Percentiles rank a stretch among this genome's conserved stretches.
These are phyloP conservation scores for Diplosoma virens DNA, from an alignment of 23 tunicate species.

Conservation along the genomic window DNA sequence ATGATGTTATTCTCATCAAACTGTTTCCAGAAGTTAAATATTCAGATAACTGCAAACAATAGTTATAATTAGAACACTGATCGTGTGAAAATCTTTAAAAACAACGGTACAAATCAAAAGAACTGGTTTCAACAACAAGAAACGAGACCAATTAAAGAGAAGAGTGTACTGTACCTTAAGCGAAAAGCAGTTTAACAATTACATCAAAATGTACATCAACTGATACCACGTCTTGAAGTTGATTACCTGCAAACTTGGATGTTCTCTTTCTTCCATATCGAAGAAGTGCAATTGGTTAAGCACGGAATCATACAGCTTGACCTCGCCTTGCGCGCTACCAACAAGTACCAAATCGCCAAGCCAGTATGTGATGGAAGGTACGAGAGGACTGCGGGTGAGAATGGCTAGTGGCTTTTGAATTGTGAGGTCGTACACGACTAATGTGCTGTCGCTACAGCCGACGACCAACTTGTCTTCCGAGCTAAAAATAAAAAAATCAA, in stretches of 20 bases:
- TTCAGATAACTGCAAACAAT: constrained; percentile 47
- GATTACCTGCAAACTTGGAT: constrained; percentile 19
- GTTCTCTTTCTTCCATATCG: constrained; percentile 34
- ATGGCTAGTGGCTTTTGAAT: constrained; percentile 44
- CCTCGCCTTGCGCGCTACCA: constrained; percentile 81
- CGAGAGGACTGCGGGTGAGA: constrained; percentile 28
- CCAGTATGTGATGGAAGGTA: constrained; percentile 60
- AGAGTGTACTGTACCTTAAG: too few relatives aligned
- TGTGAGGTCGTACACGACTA: constrained; percentile 47
- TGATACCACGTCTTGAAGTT: too few relatives aligned
- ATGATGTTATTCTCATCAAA: constrained; percentile 28
- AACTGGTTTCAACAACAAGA: too few relatives aligned
- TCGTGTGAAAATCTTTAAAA: too few relatives aligned
- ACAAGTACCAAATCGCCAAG: constrained; percentile 50
- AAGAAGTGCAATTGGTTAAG: constrained; percentile 34
- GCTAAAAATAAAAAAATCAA: constrained; percentile 25
- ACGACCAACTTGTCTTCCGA: constrained; percentile 58
- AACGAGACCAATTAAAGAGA: too few relatives aligned
- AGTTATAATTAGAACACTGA: too few relatives aligned
- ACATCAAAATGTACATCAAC: too few relatives aligned
- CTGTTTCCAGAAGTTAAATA: constrained; percentile 68
- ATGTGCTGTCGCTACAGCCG: constrained; percentile 78
- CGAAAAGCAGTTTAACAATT: too few relatives aligned
- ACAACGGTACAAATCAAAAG: too few relatives aligned
- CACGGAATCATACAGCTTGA: constrained; percentile 44